Conservation (phyloP, 2,888 invertebrate species). For the Aplocera efformata region DNA sequence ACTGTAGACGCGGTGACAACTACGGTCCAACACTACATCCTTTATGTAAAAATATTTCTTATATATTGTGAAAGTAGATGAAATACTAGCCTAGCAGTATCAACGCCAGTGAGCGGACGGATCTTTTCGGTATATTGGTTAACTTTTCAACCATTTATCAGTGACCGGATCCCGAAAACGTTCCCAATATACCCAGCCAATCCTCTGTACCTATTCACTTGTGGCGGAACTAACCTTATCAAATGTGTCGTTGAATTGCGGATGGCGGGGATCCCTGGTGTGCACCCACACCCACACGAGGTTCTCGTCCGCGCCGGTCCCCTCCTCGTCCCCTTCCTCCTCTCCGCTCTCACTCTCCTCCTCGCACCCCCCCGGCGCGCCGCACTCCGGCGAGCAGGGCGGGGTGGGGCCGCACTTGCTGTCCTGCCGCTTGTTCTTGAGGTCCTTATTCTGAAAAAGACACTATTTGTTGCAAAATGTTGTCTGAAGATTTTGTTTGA, state of each 20-base stretch:
- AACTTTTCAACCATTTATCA: too few species aligned
- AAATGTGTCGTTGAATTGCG: slow-evolving; percentile 83
- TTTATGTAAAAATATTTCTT: too few species aligned
- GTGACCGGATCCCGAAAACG: too few species aligned
- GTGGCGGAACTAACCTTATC: slow-evolving; percentile 67
- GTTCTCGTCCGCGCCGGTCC: slow-evolving; percentile 77
- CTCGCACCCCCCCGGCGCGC: slow-evolving; percentile 22
- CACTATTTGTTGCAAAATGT: not conserved
- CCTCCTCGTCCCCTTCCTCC: slow-evolving; percentile 61
- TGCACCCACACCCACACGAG: slow-evolving; percentile 87
- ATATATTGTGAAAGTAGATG: too few species aligned
- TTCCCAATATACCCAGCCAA: too few species aligned
- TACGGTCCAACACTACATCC: too few species aligned
- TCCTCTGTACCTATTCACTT: too few species aligned
- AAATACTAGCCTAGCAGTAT: too few species aligned
- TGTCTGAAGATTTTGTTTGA: too few species aligned
- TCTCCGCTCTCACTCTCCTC: slow-evolving; percentile 14
- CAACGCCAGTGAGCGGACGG: too few species aligned
- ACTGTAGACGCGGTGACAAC: too few species aligned
- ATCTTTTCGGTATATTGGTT: too few species aligned
- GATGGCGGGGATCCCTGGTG: slow-evolving; percentile 83
- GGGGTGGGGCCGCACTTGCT: slow-evolving; percentile 78
- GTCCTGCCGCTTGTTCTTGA: slow-evolving; percentile 40
- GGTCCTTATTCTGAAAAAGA: slow-evolving; percentile 24
- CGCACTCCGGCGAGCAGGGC: slow-evolving; percentile 82